A percentile compares a stretch with the other conserved stretches of the same genome.
Conservation (phyloP, 2,113 vertebrate genomes). For the Heterocephalus glaber region DNA sequence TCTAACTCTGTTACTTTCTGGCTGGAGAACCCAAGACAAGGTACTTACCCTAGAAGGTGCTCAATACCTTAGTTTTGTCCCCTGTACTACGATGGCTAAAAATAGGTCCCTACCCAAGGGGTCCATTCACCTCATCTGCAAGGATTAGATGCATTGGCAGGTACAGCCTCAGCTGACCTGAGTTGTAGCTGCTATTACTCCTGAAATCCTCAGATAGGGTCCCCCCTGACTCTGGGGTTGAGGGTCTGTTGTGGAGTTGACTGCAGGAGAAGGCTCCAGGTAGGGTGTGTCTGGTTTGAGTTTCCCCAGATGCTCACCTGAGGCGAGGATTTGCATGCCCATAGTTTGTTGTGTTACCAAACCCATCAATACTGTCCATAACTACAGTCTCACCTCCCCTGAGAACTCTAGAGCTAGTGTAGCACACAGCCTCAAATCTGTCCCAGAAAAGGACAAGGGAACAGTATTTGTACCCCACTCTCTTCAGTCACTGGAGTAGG, state of each 20-base stretch:
- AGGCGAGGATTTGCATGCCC: neutral
- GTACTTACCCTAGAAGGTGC: neutral
- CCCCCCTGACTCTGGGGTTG: neutral
- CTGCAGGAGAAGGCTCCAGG: neutral
- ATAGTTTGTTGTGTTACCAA: neutral
- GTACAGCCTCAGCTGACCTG: neutral
- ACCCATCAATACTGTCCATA: neutral
- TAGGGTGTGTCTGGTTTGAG: neutral
- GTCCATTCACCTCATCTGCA: neutral
- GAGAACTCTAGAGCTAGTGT: neutral
- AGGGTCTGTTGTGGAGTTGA: neutral
- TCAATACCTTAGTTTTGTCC: neutral
- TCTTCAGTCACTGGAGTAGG: neutral
- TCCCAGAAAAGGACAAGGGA: neutral
- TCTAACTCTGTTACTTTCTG: neutral
- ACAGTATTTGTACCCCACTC: neutral
- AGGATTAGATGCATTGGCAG: neutral
- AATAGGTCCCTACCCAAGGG: too few species aligned
- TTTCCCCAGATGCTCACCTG: neutral
- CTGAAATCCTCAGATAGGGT: neutral
- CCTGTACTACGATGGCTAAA: rapidly evolving
- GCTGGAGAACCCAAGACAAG: neutral
- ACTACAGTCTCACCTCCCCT: neutral
- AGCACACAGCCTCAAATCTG: neutral
- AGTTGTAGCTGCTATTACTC: neutral